Base-by-base conservation (phyloP, 2,888 invertebrate species). In the Hyppa rectilinea region DNA sequence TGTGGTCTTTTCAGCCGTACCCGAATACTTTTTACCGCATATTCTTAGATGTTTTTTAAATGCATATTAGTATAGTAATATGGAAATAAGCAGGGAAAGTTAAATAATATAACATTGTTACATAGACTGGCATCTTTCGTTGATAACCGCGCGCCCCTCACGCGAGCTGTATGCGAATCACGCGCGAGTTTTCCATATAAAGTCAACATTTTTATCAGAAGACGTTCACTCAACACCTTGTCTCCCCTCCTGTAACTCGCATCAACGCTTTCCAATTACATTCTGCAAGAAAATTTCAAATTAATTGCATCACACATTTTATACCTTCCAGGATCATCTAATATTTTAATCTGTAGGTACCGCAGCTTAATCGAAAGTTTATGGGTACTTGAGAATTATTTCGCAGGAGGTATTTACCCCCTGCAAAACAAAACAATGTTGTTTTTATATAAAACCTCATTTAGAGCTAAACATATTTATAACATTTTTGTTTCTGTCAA, bases 191-290 rank as follows among this genome's bases (percentile, higher is more conserved):
- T 90, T 89, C 85, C 89, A 87, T 88, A 90, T 85, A 89, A 87
- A 87, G 87, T 87, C 85, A 88, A 90, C 88, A 88, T 91, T 91
- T 92, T 90, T 91, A 91, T 89, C 86, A 84, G 80, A 85, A 88
- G 85, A 79, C 83, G 80, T 84, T 87, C 80, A 75, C 80, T 84
- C 86, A 82, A 73, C 84, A 76, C 82, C 84, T 84, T 84, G 83
- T 85, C 81, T 85, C 84, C 82, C 72, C 81, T 83, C 81, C 78
- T 82, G 67, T 78, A 71, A 78, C 78, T 83, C 77, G 77, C 82
- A 80, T 83, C 79, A 77, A 79, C 79, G 84, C 84, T 80, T 87
- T 86, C 80, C 82, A 82, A 87, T 87, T 88, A 85, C 79, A 84
- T 84, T 84, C 81, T 80, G 72, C 71, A 78, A 81, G 79, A 78